Evolutionary conservation across 2,888 invertebrate species (phyloP).

Genomic region (Callosobruchus maculatus): DNA sequence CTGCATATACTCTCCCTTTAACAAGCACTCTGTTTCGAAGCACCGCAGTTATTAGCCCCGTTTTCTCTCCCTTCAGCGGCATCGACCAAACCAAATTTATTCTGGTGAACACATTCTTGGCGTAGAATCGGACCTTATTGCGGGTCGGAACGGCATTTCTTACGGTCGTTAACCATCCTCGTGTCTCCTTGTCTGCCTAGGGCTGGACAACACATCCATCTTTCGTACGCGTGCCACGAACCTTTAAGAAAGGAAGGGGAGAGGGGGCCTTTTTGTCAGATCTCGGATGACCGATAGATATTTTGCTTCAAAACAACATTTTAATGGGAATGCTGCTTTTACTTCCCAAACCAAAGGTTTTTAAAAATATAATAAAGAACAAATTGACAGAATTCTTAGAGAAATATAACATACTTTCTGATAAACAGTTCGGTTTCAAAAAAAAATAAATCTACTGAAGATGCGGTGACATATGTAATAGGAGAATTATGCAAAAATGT

Average conservation of each 20-base stretch:
- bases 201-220: background rate
- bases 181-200: background rate
- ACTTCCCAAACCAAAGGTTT: too few species aligned
- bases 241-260: background rate
- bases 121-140: background rate
- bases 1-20: too few species aligned
- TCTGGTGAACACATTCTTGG: background rate
- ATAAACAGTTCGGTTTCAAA: too few species aligned
- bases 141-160: background rate
- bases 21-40: background rate
- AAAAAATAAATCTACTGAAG: too few species aligned
- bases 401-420: too few species aligned
- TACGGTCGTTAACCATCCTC: background rate
- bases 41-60: background rate
- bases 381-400: too few species aligned
- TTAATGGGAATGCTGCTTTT: too few species aligned
- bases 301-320: background rate
- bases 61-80: background rate
- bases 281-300: background rate
- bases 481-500: too few species aligned
- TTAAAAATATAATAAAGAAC: too few species aligned
- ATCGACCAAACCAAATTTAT: background rate
- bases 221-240: background rate
- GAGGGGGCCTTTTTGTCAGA: background rate
- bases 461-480: too few species aligned